phyloP scores from a whole-genome alignment of 2,888 invertebrate genomes.

The Yponomeuta malinellus region DNA sequence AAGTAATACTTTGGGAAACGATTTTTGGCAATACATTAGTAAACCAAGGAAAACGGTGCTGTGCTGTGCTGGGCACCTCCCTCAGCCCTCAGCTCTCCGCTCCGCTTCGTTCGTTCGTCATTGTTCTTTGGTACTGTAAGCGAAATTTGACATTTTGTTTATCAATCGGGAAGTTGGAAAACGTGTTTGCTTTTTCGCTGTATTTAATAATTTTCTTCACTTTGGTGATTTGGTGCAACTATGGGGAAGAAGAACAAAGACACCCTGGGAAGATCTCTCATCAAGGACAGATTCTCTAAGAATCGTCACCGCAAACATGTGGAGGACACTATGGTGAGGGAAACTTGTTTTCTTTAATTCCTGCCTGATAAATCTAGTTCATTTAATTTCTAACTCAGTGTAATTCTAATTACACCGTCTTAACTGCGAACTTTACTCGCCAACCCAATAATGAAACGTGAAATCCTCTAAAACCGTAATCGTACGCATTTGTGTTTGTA shows the following conservation, averaged over 20 bases:
- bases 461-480: neutral
- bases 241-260: constrained; percentile 87
- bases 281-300: constrained; percentile 84
- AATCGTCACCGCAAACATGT: constrained; percentile 78
- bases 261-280: constrained; percentile 80
- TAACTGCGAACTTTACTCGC: too few relatives aligned
- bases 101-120: too few relatives aligned
- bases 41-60: too few relatives aligned
- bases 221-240: neutral
- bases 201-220: neutral
- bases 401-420: too few relatives aligned
- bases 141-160: neutral
- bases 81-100: too few relatives aligned
- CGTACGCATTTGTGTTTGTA: neutral
- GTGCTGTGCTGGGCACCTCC: too few relatives aligned
- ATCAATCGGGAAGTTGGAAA: neutral
- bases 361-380: neutral
- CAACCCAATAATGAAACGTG: too few relatives aligned
- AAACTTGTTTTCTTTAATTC: neutral
- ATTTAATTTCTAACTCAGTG: neutral
- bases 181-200: neutral
- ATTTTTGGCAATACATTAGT: too few relatives aligned
- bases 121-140: too few relatives aligned
- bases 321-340: constrained; percentile 83
- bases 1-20: too few relatives aligned